Evolutionary conservation across 2,797 vertebrate genomes (phyloP).

Genomic region (Semotilus atromaculatus): DNA sequence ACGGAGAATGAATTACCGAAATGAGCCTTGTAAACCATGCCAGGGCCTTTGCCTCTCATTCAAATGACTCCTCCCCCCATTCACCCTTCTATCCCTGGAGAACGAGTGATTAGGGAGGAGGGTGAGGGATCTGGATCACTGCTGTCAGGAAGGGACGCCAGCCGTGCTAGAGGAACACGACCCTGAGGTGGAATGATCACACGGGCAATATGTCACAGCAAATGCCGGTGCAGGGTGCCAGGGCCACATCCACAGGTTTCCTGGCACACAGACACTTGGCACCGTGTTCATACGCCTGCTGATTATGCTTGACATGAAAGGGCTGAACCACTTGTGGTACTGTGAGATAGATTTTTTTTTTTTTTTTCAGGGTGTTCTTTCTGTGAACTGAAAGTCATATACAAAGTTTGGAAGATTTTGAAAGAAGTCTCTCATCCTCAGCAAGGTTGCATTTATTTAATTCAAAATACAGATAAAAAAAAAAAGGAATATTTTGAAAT

Average conservation of each 20-base stretch:
- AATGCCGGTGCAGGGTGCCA: conserved; percentile 75
- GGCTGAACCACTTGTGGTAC: conserved; percentile 21
- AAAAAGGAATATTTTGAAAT: neutral
- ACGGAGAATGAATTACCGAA: conserved; percentile 81
- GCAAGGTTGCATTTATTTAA: neutral
- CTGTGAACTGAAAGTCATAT: neutral
- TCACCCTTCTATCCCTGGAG: conserved; percentile 67
- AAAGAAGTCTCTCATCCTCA: neutral
- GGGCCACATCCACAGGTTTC: conserved; percentile 71
- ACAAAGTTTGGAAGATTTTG: neutral
- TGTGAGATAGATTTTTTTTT: neutral
- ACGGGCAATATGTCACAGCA: conserved; percentile 80
- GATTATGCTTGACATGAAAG: conserved; percentile 25
- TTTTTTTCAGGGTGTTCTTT: neutral
- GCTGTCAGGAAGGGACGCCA: conserved; percentile 72
- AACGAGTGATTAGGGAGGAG: conserved; percentile 79
- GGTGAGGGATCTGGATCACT: conserved; percentile 69
- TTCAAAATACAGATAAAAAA: neutral
- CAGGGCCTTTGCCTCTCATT: conserved; percentile 73
- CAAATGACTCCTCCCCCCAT: conserved; percentile 55
- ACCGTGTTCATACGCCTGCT: conserved; percentile 58
- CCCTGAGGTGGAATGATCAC: conserved; percentile 79
- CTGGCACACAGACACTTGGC: conserved; percentile 71
- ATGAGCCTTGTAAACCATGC: conserved; percentile 81
- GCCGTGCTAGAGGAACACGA: conserved; percentile 79